Percentiles rank a stretch among this genome's conserved stretches.
phyloP scores from a whole-genome alignment of 2,888 invertebrate species.

The Seira sanloemensis region DNA sequence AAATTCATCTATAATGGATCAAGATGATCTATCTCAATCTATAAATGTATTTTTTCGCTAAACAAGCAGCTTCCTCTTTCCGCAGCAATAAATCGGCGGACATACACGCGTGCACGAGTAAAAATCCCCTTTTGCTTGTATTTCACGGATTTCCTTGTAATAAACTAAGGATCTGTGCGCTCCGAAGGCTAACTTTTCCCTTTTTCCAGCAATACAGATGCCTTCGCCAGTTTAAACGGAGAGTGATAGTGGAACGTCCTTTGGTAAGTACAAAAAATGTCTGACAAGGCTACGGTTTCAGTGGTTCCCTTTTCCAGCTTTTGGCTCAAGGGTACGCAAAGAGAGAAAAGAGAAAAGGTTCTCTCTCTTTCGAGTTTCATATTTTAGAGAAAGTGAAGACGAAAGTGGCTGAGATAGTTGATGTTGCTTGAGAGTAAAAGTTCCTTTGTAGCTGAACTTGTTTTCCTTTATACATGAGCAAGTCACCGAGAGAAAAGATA shows the following conservation, averaged over 20 bases:
- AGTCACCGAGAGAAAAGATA: no score
- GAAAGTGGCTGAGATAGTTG: no score
- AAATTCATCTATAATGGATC: conserved; percentile 56
- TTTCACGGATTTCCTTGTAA: conserved; percentile 62
- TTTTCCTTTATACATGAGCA: no score
- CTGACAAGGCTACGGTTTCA: no score
- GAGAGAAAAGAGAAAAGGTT: background rate
- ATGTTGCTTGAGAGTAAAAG: no score
- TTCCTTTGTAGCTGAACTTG: no score
- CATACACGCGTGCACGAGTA: no score
- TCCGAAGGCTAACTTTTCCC: no score
- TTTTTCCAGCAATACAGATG: background rate
- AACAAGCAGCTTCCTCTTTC: conserved; percentile 62
- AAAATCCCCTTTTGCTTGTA: conserved; percentile 61
- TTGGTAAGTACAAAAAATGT: no score
- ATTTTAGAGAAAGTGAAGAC: no score
- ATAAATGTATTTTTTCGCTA: conserved; percentile 54
- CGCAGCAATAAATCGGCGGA: conserved; percentile 62
- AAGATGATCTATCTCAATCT: conserved; percentile 54
- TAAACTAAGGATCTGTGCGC: conserved; percentile 49
- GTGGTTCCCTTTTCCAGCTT: background rate
- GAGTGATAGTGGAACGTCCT: background rate
- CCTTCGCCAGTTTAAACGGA: background rate
- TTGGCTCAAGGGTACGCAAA: background rate
- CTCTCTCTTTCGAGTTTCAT: no score